Evolutionary conservation across 2,113 vertebrate species (phyloP).

Genomic region (Talpa occidentalis): DNA sequence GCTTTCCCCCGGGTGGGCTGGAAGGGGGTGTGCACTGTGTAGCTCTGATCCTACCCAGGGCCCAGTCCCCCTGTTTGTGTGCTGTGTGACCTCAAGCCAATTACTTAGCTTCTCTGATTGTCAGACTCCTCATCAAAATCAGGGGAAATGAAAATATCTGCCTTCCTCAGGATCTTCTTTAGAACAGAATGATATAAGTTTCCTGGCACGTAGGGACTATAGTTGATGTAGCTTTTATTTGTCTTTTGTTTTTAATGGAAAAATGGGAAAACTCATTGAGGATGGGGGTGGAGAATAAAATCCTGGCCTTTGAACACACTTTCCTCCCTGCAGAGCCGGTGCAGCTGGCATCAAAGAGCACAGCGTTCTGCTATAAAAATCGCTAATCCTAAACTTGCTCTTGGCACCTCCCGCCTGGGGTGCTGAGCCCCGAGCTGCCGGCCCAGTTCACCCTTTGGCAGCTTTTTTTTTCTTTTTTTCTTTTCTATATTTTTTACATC

Average conservation of each 20-base stretch:
- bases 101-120: not conserved
- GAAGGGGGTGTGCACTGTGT: too few species aligned
- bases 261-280: not conserved
- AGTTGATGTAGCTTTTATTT: not conserved
- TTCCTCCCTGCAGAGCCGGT: rapidly evolving
- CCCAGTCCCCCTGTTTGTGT: not conserved
- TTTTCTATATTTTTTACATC: too few species aligned
- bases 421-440: not conserved
- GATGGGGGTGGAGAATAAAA: not conserved
- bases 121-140: not conserved
- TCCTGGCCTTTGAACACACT: not conserved
- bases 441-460: not conserved
- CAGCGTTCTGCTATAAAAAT: not conserved
- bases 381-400: not conserved
- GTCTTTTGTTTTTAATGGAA: not conserved
- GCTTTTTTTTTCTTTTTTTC: rapidly evolving
- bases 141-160: not conserved
- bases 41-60: not conserved
- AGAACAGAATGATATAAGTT: rapidly evolving
- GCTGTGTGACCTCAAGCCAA: not conserved
- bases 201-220: rapidly evolving
- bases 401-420: not conserved
- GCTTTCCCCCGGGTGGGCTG: too few species aligned
- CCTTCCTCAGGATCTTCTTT: rapidly evolving
- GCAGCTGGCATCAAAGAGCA: not conserved